Conservation (phyloP, 2,888 invertebrate genomes). For the Sinhomidia bicolor region DNA sequence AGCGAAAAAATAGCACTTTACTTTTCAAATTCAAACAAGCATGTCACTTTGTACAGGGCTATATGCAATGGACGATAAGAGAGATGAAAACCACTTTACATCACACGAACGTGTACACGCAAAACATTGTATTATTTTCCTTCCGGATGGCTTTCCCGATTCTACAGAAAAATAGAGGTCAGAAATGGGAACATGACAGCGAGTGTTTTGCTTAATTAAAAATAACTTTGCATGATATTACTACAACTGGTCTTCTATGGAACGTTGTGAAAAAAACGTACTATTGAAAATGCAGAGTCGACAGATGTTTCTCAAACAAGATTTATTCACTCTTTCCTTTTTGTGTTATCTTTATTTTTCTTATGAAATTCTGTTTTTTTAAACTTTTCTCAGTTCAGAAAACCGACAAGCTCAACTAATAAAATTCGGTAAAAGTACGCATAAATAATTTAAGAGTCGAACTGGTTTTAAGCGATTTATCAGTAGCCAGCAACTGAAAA, state of each 20-base stretch:
- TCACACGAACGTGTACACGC: not conserved
- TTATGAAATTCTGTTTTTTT: not conserved
- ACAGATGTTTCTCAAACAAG: slow-evolving; percentile 26
- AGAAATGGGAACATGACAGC: slow-evolving; percentile 32
- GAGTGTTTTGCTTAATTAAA: slow-evolving; percentile 47
- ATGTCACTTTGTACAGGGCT: not conserved
- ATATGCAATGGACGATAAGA: slow-evolving; percentile 28
- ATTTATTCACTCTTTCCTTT: slow-evolving; percentile 12
- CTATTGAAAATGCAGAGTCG: not conserved
- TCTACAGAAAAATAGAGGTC: slow-evolving; percentile 44
- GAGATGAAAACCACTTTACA: slow-evolving; percentile 21
- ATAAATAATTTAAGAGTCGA: not conserved
- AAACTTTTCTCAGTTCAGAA: not conserved
- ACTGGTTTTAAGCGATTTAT: not conserved
- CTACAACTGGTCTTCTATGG: not conserved
- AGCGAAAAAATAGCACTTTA: not conserved
- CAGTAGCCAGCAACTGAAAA: not conserved
- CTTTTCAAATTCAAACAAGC: not conserved
- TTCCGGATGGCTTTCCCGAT: slow-evolving; percentile 30
- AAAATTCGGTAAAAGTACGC: not conserved
- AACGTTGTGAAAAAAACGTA: not conserved
- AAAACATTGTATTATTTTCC: slow-evolving; percentile 38
- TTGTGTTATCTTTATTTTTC: slow-evolving; percentile 1
- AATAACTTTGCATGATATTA: slow-evolving; percentile 40
- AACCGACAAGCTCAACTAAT: not conserved